phyloP scores from a whole-genome alignment of 2,797 vertebrate genomes.

The Pseudochaenichthys georgianus region DNA sequence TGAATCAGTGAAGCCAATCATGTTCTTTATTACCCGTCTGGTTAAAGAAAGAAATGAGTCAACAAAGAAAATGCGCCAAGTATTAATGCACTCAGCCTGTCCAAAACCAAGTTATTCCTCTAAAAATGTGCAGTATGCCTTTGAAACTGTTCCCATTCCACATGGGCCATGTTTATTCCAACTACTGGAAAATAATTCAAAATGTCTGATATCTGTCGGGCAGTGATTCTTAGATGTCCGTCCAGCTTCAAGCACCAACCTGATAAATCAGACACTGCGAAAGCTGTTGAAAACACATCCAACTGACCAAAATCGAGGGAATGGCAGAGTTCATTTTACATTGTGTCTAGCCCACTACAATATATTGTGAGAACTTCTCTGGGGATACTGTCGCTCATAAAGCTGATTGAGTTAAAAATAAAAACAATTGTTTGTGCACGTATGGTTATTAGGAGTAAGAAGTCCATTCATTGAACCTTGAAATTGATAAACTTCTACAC shows the following conservation, averaged over 20 bases:
- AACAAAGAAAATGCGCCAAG: conserved; percentile 17
- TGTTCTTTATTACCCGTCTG: conserved; percentile 1
- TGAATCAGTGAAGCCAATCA: conserved; percentile 25
- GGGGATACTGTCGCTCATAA: background rate
- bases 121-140: conserved; percentile 36
- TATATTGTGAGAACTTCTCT: too few relatives aligned
- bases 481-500: conserved; percentile 5
- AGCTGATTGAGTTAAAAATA: conserved; percentile 7
- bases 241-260: conserved; percentile 58
- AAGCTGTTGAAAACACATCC: conserved; percentile 60
- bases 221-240: conserved; percentile 68
- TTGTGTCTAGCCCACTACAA: conserved; percentile 6
- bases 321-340: background rate
- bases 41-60: conserved; percentile 28
- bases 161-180: conserved; percentile 60
- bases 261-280: conserved; percentile 66
- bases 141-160: conserved; percentile 54
- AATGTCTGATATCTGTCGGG: conserved; percentile 42
- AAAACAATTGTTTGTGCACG: conserved; percentile 24
- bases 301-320: conserved; percentile 14
- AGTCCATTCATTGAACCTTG: conserved; percentile 30
- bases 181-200: conserved; percentile 51
- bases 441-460: conserved; percentile 18
- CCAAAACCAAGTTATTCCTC: conserved; percentile 52
- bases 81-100: conserved; percentile 32